Base-by-base conservation (phyloP, 2,888 invertebrate genomes). In the Zygogramma bicolorata region DNA sequence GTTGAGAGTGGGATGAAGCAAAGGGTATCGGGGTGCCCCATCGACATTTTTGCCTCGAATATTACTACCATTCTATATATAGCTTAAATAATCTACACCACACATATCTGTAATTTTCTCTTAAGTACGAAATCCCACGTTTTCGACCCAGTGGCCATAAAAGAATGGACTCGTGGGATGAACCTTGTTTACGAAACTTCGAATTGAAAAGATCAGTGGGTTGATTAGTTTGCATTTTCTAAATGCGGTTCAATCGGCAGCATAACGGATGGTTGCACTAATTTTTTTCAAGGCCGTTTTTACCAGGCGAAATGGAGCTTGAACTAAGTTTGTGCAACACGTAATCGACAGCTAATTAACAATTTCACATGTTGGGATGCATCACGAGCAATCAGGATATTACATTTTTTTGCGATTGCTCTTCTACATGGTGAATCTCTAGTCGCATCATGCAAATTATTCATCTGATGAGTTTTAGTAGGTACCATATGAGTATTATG, bases 251-350 rank as follows among this genome's bases (percentile, higher is more conserved):
- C 27, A 20, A 57, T 53, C 20, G 25, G 31, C n/a, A 20, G 20
- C 31, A 22, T 53, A 53, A 53, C 53, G 53, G 53, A 53, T 53
- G 53, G 25, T 53, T 53, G 53, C 27, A 53, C 53, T 8, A 25
- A 46, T 46, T 63, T 31, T 49, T 46, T 29, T 63, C 22, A 63
- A 63, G 25, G 49, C 46, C 53, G 22, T 53, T 25, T 53, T 27
- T 53, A 25, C 53, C 25, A 10, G 27, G 25, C 62, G 20, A 62
- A 40, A 63, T 62, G 72, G 76, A 74, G 76, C 73, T 73, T 59
- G 42, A 40, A 58, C 69, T 59, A 65, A 29, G 10, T 71, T 63
- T 65, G 66, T 67, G 57, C 34, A 66, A 71, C 60, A 69, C 65
- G 59, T 59, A 66, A 70, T 65, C 71, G 20, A 46, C 46, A 10